Conservation (phyloP, 2,113 vertebrate species). For the Rhinoptilus africanus region DNA sequence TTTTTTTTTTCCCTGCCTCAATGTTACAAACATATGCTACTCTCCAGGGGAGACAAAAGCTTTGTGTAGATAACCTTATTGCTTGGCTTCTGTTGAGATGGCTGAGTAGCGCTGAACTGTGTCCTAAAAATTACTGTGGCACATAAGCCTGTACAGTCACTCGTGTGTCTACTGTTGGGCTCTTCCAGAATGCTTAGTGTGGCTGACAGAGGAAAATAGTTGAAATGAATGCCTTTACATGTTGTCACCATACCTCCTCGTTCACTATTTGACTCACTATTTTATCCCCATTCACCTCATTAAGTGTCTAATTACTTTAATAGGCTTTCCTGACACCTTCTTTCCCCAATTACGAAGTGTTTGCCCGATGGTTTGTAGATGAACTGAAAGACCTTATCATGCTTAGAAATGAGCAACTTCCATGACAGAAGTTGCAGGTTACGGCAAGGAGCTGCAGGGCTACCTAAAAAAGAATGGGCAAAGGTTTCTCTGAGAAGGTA, state of each 20-base stretch:
- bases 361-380: background rate
- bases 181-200: background rate
- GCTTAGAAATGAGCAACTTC: background rate
- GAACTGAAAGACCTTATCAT: background rate
- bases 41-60: background rate
- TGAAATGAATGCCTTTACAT: background rate
- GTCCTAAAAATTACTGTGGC: background rate
- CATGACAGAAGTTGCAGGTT: background rate
- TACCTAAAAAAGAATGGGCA: background rate
- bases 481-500: background rate
- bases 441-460: background rate
- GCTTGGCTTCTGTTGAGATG: background rate
- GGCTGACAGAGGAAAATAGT: background rate
- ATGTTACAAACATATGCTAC: background rate
- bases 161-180: background rate
- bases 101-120: background rate
- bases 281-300: background rate
- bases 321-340: background rate
- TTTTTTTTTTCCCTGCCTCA: background rate
- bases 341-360: background rate
- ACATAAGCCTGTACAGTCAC: background rate
- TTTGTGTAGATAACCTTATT: background rate
- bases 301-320: conserved; percentile 3
- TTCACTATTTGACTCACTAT: background rate
- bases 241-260: background rate